Evolutionary conservation across 2,888 invertebrate species (phyloP), one percentile per base, ranked within the genome.

Genomic region (Leistus spinibarbis): DNA sequence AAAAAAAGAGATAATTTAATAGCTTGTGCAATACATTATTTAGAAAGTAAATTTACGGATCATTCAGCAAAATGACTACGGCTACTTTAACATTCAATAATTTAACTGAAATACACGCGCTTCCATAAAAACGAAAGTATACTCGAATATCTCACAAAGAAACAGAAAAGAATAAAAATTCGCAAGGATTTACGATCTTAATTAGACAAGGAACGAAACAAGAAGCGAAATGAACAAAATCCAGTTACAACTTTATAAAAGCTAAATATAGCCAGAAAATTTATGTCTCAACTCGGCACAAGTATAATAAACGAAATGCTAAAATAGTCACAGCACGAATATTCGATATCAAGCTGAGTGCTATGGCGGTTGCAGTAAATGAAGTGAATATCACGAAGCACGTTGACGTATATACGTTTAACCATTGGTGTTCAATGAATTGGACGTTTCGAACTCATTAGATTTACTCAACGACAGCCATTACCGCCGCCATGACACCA

Each of bases 381-480:
- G 69, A 69, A 69, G 69, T 69, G 69, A 56, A 69, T 60, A 69
- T 60, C 60, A 27, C 57, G 27, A n/a, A 13, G 10, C 40, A 40
- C 40, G 40, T 40, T 40, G 40, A 40, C 40, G 40, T 7, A 0
- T 40, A 40, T 7, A 20, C 69, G 69, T 60, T 60, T 40, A 69
- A 60, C 19, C 60, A 27, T 54, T 69, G 69, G 60, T 60, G 69
- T 69, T 69, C 69, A 69, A 54, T 40, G 60, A 27, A 69, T 57
- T 60, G 69, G 60, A 60, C 69, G 69, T 60, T 69, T 69, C 69
- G 60, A 69, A 69, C 69, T 69, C 69, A 69, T 69, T 69, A 69
- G 19, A 40, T 60, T 69, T 60, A 40, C 69, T 56, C 60, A 69
- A 69, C 69, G 69, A 69, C 60, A 60, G 60, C 60, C 69, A 57